These are phyloP conservation scores for Galendromus occidentalis DNA, from an alignment of 1,140 invertebrate species.

Conservation along the genomic window DNA sequence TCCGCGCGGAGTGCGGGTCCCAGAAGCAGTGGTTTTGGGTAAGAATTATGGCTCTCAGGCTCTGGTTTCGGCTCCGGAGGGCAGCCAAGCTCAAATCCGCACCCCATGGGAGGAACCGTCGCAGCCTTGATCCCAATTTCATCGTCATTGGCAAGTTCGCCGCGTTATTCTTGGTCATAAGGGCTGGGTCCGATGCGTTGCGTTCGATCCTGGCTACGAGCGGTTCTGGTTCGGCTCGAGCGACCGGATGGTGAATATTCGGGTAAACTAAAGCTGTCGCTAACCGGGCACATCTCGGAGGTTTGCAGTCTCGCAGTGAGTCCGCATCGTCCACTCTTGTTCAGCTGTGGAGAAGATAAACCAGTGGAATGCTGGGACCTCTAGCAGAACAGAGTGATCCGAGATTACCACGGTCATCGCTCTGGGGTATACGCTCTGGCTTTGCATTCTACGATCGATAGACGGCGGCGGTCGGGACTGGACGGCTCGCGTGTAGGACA, in stretches of 20 bases:
- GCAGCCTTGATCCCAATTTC: conserved; percentile 93
- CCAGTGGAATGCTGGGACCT: conserved; percentile 99
- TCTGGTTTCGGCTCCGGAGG: conserved; percentile 20
- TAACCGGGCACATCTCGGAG: conserved; percentile 94
- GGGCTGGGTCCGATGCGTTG: conserved; percentile 92
- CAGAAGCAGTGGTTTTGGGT: conserved; percentile 10
- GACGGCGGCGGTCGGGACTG: conserved; percentile 83
- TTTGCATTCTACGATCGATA: conserved; percentile 83
- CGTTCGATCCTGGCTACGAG: conserved; percentile 93
- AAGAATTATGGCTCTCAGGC: conserved; percentile 17
- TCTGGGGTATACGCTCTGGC: conserved; percentile 86
- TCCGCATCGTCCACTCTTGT: conserved; percentile 83
- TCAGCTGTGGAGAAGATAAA: conserved; percentile 96
- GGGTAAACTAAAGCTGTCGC: conserved; percentile 82
- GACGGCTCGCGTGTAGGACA: conserved; percentile 53
- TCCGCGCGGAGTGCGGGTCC: conserved; percentile 14
- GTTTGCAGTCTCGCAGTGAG: conserved; percentile 88
- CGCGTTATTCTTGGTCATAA: conserved; percentile 92
- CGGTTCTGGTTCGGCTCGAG: conserved; percentile 82
- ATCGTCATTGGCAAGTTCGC: conserved; percentile 94
- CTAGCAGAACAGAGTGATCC: conserved; percentile 94
- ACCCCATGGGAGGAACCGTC: conserved; percentile 51
- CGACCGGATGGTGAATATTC: conserved; percentile 96
- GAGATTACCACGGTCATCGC: conserved; percentile 96
- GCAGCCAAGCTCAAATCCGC: conserved; percentile 26